These are phyloP conservation scores for Ephialtes manifestator DNA, from an alignment of 2,888 invertebrate species.

Conservation along the genomic window DNA sequence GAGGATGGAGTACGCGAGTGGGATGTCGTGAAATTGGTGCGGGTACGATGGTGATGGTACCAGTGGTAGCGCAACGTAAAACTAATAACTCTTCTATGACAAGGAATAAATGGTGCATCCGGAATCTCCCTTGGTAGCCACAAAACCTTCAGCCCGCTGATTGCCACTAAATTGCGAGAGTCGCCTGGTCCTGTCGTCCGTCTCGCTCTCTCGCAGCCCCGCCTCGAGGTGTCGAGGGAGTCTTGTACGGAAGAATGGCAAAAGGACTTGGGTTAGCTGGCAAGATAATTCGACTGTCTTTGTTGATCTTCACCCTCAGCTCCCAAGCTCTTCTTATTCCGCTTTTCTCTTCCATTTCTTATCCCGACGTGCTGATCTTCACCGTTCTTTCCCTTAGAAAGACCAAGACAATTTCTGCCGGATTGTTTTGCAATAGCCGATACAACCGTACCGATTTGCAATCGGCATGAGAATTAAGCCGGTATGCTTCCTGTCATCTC, in stretches of 20 bases:
- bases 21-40: conserved; percentile 45
- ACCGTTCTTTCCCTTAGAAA: conserved; percentile 60
- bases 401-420: conserved; percentile 16
- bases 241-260: conserved; percentile 55
- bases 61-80: conserved; percentile 54
- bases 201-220: conserved; percentile 60
- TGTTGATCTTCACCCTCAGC: conserved; percentile 74
- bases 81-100: conserved; percentile 82
- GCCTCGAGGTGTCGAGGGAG: conserved; percentile 61
- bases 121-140: conserved; percentile 82
- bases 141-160: conserved; percentile 85
- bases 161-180: conserved; percentile 84
- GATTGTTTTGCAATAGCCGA: conserved; percentile 39
- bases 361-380: conserved; percentile 69
- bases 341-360: conserved; percentile 39
- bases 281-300: conserved; percentile 73
- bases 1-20: conserved; percentile 1
- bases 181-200: conserved; percentile 66
- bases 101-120: conserved; percentile 82
- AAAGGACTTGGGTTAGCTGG: conserved; percentile 66
- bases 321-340: conserved; percentile 56
- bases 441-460: conserved; percentile 75
- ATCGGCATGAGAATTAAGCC: conserved; percentile 72
- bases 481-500: neutral
- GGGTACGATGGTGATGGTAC: neutral